These are phyloP conservation scores for Fundulus diaphanus DNA, from an alignment of 2,797 vertebrate genomes.

Conservation along the genomic window DNA sequence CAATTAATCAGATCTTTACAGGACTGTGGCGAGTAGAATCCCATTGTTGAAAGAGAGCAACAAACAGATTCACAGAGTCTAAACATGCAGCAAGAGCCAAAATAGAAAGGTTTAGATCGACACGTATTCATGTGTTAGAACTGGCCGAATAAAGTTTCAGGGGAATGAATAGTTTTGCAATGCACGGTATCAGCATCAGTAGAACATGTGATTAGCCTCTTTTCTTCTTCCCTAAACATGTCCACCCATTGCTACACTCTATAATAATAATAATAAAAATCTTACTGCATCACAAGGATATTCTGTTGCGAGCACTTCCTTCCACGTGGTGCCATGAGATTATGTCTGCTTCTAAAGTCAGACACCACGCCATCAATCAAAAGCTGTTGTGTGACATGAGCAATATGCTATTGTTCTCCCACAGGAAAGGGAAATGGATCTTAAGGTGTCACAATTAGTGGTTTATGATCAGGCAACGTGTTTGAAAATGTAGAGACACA, in stretches of 20 bases:
- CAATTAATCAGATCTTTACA: background rate
- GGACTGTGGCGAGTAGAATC: background rate
- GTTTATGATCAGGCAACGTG: background rate
- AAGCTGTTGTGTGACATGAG: too few species aligned
- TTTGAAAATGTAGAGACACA: constrained; percentile 10
- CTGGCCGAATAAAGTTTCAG: background rate
- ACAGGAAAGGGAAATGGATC: background rate
- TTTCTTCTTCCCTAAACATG: constrained; percentile 3
- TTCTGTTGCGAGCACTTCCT: background rate
- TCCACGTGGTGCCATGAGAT: background rate
- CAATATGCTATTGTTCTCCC: background rate
- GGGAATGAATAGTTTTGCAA: background rate
- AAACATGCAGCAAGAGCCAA: background rate
- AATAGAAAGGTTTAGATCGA: background rate
- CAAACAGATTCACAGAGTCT: background rate
- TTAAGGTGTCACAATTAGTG: background rate
- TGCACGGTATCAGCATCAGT: background rate
- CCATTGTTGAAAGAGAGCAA: background rate
- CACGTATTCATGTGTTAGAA: too few species aligned
- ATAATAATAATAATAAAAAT: too few species aligned
- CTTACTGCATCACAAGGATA: background rate
- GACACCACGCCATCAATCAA: background rate
- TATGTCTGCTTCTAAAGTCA: background rate
- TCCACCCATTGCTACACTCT: background rate
- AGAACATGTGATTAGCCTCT: background rate